Conservation (phyloP, 2,113 vertebrate genomes). For the Hyla sarda region DNA sequence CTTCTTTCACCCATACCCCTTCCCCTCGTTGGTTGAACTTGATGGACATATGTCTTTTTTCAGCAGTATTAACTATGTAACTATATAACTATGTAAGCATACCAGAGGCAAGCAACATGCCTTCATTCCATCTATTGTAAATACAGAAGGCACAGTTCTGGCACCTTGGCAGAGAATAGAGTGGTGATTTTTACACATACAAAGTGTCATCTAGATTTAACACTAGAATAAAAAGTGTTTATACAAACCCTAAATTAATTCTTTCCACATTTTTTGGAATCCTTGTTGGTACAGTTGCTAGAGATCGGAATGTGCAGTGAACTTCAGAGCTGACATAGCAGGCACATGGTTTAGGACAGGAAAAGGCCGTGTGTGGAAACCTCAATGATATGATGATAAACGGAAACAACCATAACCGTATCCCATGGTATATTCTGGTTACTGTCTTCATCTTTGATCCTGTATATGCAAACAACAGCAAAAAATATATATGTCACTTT, state of each 20-base stretch:
- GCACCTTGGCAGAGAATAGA: no score
- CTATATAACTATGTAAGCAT: no score
- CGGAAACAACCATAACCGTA: constrained; percentile 60
- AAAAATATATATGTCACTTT: background rate
- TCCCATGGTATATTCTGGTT: constrained; percentile 63
- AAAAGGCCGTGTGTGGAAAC: background rate
- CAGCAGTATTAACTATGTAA: no score
- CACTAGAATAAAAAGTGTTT: background rate
- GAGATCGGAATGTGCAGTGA: constrained; percentile 92
- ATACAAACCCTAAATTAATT: constrained; percentile 89
- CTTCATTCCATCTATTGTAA: no score
- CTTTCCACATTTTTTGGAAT: constrained; percentile 80
- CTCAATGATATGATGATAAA: constrained; percentile 69
- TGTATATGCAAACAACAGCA: constrained; percentile 36
- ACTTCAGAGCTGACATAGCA: constrained; percentile 88
- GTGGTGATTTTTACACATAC: no score
- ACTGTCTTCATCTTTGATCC: constrained; percentile 53
- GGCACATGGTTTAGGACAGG: constrained; percentile 84
- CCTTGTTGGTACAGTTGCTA: constrained; percentile 77
- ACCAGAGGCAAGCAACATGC: no score
- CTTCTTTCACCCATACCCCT: no score
- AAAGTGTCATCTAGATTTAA: no score
- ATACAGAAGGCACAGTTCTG: no score
- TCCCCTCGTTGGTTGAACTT: no score
- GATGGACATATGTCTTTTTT: no score